These are phyloP conservation scores for Desoria tigrina DNA, from an alignment of 2,888 invertebrate species.

Conservation along the genomic window DNA sequence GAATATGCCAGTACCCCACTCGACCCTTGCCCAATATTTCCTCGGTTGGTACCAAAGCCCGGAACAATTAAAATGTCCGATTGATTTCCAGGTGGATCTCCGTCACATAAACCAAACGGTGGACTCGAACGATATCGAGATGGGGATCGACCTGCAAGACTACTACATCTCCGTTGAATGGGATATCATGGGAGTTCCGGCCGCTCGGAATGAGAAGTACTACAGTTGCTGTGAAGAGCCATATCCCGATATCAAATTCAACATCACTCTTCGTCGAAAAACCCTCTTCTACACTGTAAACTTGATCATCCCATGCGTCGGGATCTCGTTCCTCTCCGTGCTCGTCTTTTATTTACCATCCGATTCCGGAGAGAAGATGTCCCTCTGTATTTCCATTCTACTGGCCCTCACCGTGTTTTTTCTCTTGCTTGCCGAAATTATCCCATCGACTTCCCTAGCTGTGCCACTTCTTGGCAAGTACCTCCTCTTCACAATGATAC, in stretches of 20 bases:
- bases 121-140: slow-evolving; percentile 82
- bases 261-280: slow-evolving; percentile 89
- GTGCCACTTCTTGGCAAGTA: slow-evolving; percentile 89
- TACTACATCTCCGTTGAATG: slow-evolving; percentile 97
- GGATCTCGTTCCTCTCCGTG: slow-evolving; percentile 93
- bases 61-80: too few relatives aligned
- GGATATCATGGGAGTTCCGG: slow-evolving; percentile 94
- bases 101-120: slow-evolving; percentile 83
- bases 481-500: slow-evolving; percentile 89
- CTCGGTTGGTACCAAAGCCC: too few relatives aligned
- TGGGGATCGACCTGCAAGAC: slow-evolving; percentile 89
- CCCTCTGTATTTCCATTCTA: slow-evolving; percentile 96
- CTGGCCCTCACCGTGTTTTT: slow-evolving; percentile 99
- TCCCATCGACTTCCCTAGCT: slow-evolving; percentile 90
- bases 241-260: slow-evolving; percentile 96
- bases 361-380: slow-evolving; percentile 61
- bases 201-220: slow-evolving; percentile 84
- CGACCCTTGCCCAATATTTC: too few relatives aligned
- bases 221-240: slow-evolving; percentile 92
- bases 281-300: slow-evolving; percentile 97
- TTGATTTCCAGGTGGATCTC: slow-evolving; percentile 73
- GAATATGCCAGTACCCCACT: too few relatives aligned
- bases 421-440: slow-evolving; percentile 95
- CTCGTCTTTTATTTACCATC: slow-evolving; percentile 92
- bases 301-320: slow-evolving; percentile 94